Percentiles rank a stretch among this genome's conserved stretches.
phyloP scores from a whole-genome alignment of 2,888 invertebrate genomes.

The Drosophila formosana region DNA sequence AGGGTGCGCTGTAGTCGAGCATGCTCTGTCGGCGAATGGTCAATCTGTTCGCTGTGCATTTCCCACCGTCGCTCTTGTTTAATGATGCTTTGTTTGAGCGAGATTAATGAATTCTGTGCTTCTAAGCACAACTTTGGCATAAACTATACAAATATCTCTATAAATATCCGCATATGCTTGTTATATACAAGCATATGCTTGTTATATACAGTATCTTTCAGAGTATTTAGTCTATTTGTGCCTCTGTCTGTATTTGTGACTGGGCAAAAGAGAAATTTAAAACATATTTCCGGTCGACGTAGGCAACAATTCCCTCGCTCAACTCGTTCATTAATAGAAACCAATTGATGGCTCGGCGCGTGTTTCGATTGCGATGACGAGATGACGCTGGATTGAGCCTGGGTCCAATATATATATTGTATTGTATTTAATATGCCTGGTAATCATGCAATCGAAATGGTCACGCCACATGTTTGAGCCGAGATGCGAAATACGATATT shows the following conservation, averaged over 20 bases:
- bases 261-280: slow-evolving; percentile 62
- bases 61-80: slow-evolving; percentile 55
- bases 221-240: slow-evolving; percentile 1
- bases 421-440: background rate
- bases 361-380: slow-evolving; percentile 15
- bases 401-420: background rate
- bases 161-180: slow-evolving; percentile 19
- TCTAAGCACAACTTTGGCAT: slow-evolving; percentile 57
- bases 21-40: background rate
- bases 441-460: slow-evolving; percentile 31
- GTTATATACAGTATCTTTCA: slow-evolving; percentile 1
- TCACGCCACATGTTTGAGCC: slow-evolving; percentile 32
- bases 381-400: slow-evolving; percentile 22
- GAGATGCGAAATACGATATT: background rate
- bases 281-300: slow-evolving; percentile 63
- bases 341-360: slow-evolving; percentile 55
- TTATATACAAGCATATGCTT: slow-evolving; percentile 11
- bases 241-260: background rate
- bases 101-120: slow-evolving; percentile 75
- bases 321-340: slow-evolving; percentile 67
- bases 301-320: slow-evolving; percentile 22
- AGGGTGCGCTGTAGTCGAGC: slow-evolving; percentile 15
- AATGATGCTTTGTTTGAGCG: slow-evolving; percentile 60
- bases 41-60: slow-evolving; percentile 38
- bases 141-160: slow-evolving; percentile 13